Evolutionary conservation across 1,140 invertebrate genomes (phyloP).

Genomic region (Drosophila mayri): DNA sequence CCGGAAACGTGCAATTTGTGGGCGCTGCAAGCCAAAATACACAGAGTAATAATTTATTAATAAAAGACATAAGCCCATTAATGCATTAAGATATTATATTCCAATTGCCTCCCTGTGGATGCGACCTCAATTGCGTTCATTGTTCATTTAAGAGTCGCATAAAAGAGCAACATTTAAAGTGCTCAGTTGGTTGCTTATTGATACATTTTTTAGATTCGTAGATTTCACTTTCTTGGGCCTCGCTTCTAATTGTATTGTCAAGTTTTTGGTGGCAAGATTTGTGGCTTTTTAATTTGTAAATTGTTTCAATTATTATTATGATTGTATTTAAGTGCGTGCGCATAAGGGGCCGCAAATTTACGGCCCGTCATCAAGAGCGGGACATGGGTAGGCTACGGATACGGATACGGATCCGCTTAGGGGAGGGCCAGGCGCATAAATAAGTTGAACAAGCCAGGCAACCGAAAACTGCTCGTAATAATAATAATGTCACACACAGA

Average conservation of each 20-base stretch:
- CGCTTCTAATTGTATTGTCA: conserved; percentile 77
- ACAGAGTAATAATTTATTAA: conserved; percentile 64
- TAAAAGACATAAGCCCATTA: conserved; percentile 57
- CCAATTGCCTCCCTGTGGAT: conserved; percentile 56
- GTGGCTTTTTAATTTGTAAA: conserved; percentile 84
- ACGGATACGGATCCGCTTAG: conserved; percentile 23
- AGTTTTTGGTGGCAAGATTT: conserved; percentile 82
- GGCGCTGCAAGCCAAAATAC: conserved; percentile 77
- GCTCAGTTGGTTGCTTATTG: conserved; percentile 19
- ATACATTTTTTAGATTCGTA: conserved; percentile 52
- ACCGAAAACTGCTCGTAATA: conserved; percentile 81
- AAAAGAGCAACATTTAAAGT: conserved; percentile 33
- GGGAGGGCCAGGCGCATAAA: conserved; percentile 63
- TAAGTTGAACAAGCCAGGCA: conserved; percentile 78
- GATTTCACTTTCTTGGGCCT: conserved; percentile 61
- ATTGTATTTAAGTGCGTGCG: conserved; percentile 83
- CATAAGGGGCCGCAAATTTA: conserved; percentile 78
- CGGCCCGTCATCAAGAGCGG: conserved; percentile 54
- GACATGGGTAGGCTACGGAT: conserved; percentile 26
- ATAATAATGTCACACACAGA: conserved; percentile 79
- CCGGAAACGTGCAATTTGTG: conserved; percentile 91
- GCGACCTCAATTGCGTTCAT: conserved; percentile 77
- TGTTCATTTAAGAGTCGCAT: conserved; percentile 69
- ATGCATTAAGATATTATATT: conserved; percentile 63
- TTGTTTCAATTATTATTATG: conserved; percentile 84